A percentile compares a stretch with the other conserved stretches of the same genome.
Conservation (phyloP, 2,797 vertebrate species). For the Ciconia nigra region DNA sequence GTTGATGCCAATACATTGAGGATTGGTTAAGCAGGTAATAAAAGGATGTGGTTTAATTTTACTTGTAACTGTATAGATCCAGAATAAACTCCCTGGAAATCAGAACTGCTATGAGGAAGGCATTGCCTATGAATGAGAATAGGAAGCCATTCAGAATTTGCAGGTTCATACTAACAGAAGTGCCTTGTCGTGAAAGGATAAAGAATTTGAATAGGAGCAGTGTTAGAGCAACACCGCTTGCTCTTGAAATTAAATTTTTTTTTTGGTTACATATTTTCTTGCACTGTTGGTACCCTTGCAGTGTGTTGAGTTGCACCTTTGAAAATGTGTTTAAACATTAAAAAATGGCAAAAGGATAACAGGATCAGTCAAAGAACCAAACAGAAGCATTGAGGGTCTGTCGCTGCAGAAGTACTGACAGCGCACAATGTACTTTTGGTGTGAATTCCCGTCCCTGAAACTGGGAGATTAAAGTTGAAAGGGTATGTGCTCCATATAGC, state of each 20-base stretch:
- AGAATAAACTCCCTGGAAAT: not conserved
- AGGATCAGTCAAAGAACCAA: not conserved
- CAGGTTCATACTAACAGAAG: not conserved
- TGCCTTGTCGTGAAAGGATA: not conserved
- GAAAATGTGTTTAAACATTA: not conserved
- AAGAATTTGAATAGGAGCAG: not conserved
- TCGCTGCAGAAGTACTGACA: accelerated
- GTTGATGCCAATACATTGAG: not conserved
- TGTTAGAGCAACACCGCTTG: not conserved
- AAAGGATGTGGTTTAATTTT: not conserved
- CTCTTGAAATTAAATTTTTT: not conserved
- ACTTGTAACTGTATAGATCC: not conserved
- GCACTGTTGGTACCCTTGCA: not conserved
- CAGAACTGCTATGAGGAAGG: not conserved
- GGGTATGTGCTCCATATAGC: not conserved
- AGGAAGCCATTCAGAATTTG: not conserved
- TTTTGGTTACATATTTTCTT: not conserved
- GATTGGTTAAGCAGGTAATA: not conserved
- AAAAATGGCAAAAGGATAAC: not conserved
- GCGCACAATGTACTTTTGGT: accelerated
- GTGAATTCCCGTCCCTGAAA: not conserved
- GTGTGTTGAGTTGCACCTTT: not conserved
- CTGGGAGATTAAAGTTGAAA: not conserved
- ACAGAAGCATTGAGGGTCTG: not conserved
- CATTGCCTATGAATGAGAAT: not conserved